Conservation (phyloP, 2,888 invertebrate genomes). For the Leptopilina drosophilae region DNA sequence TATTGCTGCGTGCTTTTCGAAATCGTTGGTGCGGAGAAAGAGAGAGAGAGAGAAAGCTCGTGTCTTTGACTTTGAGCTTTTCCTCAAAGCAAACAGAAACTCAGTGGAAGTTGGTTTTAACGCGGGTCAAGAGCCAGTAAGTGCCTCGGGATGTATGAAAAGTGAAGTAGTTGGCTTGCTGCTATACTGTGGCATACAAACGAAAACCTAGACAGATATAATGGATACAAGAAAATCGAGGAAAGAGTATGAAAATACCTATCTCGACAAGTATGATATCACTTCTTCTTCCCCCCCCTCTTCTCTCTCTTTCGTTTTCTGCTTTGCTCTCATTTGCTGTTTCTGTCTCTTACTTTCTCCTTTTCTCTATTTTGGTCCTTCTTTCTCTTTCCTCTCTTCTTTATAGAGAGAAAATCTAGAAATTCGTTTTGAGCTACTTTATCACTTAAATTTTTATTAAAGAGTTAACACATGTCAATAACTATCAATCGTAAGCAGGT, state of each 20-base stretch:
- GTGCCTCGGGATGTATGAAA: constrained; percentile 24
- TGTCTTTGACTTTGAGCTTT: constrained; percentile 31
- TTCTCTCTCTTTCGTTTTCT: too few relatives aligned
- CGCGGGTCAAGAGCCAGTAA: constrained; percentile 33
- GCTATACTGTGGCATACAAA: neutral
- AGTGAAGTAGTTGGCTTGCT: neutral
- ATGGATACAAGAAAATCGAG: constrained; percentile 25
- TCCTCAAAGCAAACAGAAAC: constrained; percentile 29
- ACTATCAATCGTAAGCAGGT: too few relatives aligned
- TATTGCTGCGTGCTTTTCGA: constrained; percentile 31
- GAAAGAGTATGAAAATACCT: neutral
- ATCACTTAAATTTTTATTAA: too few relatives aligned
- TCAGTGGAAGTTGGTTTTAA: constrained; percentile 33
- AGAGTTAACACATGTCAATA: too few relatives aligned
- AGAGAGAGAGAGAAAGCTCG: neutral
- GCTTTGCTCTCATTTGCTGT: too few relatives aligned
- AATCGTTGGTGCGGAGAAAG: constrained; percentile 4
- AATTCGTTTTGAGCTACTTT: too few relatives aligned
- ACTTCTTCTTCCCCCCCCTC: neutral
- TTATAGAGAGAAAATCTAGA: too few relatives aligned
- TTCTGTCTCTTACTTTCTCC: too few relatives aligned
- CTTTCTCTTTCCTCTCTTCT: too few relatives aligned
- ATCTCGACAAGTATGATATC: neutral
- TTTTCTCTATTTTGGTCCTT: too few relatives aligned
- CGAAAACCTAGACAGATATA: constrained; percentile 1